Evolutionary conservation across 2,888 invertebrate species (phyloP).

Genomic region (Ennomos erosarius): DNA sequence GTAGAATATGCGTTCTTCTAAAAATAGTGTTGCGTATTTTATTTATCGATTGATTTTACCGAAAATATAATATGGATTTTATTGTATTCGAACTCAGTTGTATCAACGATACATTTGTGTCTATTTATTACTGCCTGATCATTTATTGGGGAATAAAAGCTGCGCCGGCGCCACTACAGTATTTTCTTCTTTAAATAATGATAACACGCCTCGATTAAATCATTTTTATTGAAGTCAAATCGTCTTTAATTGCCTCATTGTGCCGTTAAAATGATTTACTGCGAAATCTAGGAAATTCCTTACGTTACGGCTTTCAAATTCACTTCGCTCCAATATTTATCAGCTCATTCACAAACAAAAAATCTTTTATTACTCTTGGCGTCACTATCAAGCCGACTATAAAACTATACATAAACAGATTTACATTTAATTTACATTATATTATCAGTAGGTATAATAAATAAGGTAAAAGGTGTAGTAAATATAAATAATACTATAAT

Average conservation of each 20-base stretch:
- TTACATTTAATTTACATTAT: no score
- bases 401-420: no score
- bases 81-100: no score
- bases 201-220: constrained; percentile 14
- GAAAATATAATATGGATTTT: no score
- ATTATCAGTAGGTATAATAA: no score
- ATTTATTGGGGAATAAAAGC: background rate
- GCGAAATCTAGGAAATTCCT: constrained; percentile 20
- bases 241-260: constrained; percentile 14
- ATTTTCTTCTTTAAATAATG: constrained; percentile 13
- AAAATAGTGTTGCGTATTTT: constrained; percentile 14
- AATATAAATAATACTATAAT: no score
- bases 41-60: constrained; percentile 2
- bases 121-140: background rate
- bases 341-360: constrained; percentile 36
- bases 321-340: constrained; percentile 34
- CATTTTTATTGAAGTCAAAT: constrained; percentile 22
- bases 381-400: constrained; percentile 22
- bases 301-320: constrained; percentile 17
- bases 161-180: background rate
- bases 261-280: constrained; percentile 25
- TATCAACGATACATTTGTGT: no score
- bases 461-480: no score
- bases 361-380: constrained; percentile 28
- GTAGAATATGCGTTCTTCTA: constrained; percentile 10